Base-by-base conservation (phyloP, 2,888 invertebrate species). In the Drosophila mayaguana region DNA sequence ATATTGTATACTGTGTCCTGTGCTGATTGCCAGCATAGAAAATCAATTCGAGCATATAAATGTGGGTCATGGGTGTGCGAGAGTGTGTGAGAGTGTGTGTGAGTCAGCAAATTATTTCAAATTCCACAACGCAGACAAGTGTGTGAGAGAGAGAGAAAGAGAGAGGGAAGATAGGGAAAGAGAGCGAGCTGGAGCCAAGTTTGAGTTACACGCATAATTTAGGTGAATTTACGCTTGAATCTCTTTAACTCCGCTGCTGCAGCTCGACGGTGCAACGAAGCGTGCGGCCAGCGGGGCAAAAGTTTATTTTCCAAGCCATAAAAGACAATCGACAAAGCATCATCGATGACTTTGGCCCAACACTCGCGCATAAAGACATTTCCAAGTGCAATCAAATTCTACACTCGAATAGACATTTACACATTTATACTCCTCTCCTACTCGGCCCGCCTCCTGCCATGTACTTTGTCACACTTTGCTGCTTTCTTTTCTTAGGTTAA, bases 321-420 rank as follows among this genome's bases (percentile, higher is more conserved):
- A 88, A 90, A 83, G 82, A 78, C 83, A 85, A 82, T 87, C 80
- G 79, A 74, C 76, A 80, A 80, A 84, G 81, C 73, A 79, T 76
- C 78, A 84, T 84, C 81, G 76, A 81, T 75, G 81, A 79, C 78
- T 75, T 74, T 75, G 75, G 83, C 83, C 75, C 78, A 75, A 75
- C 75, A 77, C 72, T 70, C 81, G 72, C 83, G 72, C 79, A 86
- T 88, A 88, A 87, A 87, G 88, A 86, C 88, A 86, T 87, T 88
- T 84, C 84, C 80, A 91, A 90, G 74, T 89, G 90, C 89, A 90
- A 91, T 91, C 91, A 91, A 91, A 91, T 89, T 88, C 91, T 87
- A 89, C 90, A 90, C 89, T 90, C 80, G 83, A 84, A 80, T 85
- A 83, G 86, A 83, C 88, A 86, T 76, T 83, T 73, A 82, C 72